Conservation (phyloP, 2,888 invertebrate species). For the Apamea epomidion region DNA sequence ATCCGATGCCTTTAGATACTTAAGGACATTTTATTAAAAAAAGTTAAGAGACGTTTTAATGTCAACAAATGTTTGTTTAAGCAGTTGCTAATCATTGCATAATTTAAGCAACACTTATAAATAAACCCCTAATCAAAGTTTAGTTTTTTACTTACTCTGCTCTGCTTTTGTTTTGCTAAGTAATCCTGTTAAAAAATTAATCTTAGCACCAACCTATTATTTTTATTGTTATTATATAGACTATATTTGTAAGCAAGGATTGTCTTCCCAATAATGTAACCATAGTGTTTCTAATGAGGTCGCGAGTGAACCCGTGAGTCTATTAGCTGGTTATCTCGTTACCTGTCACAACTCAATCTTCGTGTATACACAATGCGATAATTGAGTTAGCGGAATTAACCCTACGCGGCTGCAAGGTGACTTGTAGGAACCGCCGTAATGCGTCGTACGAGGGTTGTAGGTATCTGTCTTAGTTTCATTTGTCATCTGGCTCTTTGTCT, state of each 20-base stretch:
- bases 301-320: constrained; percentile 65
- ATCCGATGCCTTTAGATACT: background rate
- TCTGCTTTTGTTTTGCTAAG: background rate
- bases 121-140: background rate
- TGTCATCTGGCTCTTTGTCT: constrained; percentile 31
- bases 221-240: background rate
- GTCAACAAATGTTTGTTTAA: background rate
- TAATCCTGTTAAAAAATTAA: background rate
- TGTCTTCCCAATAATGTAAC: background rate
- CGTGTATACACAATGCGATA: constrained; percentile 71
- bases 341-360: constrained; percentile 74
- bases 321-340: constrained; percentile 77
- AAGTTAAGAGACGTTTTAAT: background rate
- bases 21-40: background rate
- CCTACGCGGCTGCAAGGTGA: constrained; percentile 42
- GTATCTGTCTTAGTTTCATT: constrained; percentile 14
- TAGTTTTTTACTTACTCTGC: background rate
- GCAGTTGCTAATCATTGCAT: background rate
- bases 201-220: background rate
- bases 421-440: constrained; percentile 35
- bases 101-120: background rate
- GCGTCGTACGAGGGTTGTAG: constrained; percentile 9
- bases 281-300: constrained; percentile 67
- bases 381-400: constrained; percentile 73
- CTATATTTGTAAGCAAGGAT: background rate